Conservation (phyloP, 2,888 invertebrate genomes). For the Caenorhabditis auriculariae region DNA sequence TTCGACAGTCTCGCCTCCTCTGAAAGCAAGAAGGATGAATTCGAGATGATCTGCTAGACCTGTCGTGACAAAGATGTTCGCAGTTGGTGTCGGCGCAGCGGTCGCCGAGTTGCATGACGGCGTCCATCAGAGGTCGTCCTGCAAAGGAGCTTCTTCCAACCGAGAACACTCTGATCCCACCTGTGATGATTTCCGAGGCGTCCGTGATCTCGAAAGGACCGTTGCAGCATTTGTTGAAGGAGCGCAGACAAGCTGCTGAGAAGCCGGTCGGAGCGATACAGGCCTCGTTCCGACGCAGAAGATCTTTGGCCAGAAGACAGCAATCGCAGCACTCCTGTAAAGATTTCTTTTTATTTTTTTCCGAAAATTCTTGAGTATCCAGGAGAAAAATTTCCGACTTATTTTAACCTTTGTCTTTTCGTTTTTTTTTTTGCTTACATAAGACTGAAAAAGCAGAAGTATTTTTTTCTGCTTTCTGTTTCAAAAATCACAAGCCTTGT, state of each 20-base stretch:
- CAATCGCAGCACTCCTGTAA: conserved; percentile 63
- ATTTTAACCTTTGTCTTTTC: no score
- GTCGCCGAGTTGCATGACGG: conserved; percentile 43
- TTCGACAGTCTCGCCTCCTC: conserved; percentile 51
- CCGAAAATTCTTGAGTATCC: background rate
- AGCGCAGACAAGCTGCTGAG: conserved; percentile 49
- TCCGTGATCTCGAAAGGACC: conserved; percentile 33
- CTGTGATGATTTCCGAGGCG: conserved; percentile 25
- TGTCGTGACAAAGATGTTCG: conserved; percentile 60
- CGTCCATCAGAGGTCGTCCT: conserved; percentile 27
- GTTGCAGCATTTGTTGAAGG: conserved; percentile 60
- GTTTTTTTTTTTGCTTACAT: background rate
- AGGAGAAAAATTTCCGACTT: background rate
- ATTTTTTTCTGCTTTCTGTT: background rate
- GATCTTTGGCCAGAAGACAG: conserved; percentile 60
- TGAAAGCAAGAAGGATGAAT: conserved; percentile 1
- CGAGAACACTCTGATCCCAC: conserved; percentile 3
- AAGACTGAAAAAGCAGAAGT: background rate
- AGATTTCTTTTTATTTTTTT: background rate
- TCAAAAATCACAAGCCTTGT: no score
- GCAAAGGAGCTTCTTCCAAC: conserved; percentile 3
- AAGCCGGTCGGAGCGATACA: conserved; percentile 59
- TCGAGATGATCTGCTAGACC: no score
- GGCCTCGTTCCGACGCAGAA: conserved; percentile 46
- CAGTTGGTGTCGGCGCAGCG: conserved; percentile 50